Conservation (phyloP, 2,113 vertebrate genomes). For the Noturus placidus region DNA sequence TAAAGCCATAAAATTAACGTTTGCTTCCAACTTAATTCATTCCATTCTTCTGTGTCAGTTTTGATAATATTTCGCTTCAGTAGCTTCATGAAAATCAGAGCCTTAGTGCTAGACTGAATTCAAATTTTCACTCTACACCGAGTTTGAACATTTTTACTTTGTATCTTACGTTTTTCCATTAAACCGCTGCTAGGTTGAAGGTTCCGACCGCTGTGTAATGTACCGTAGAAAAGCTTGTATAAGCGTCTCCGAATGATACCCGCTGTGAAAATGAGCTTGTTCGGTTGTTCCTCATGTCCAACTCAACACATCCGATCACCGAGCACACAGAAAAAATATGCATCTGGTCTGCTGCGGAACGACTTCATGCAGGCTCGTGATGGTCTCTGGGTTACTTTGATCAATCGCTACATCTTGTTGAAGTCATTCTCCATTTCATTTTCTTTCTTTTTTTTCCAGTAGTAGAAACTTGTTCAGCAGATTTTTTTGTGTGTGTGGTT, state of each 20-base stretch:
- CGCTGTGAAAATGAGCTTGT: slow-evolving; percentile 40
- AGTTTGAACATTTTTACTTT: neutral
- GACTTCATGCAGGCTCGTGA: slow-evolving; percentile 15
- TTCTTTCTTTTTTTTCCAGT: slow-evolving; percentile 4
- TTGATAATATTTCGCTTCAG: slow-evolving; percentile 17
- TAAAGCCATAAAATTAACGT: neutral
- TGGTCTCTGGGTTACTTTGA: slow-evolving; percentile 43
- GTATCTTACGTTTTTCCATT: slow-evolving; percentile 40
- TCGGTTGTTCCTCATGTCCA: slow-evolving; percentile 17
- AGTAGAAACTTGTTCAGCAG: slow-evolving; percentile 3
- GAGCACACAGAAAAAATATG: neutral
- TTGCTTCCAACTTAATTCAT: slow-evolving; percentile 22
- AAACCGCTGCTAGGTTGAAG: slow-evolving; percentile 10
- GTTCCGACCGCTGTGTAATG: slow-evolving; percentile 28
- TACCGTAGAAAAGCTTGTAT: slow-evolving; percentile 26
- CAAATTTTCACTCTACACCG: slow-evolving; percentile 21
- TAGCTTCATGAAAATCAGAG: neutral
- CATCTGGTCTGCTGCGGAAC: neutral
- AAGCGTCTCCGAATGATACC: slow-evolving; percentile 13
- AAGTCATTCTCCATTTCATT: neutral
- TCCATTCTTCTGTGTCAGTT: slow-evolving; percentile 23
- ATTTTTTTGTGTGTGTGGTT: neutral
- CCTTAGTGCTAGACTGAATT: slow-evolving; percentile 17
- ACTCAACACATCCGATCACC: neutral
- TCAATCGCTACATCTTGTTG: slow-evolving; percentile 27